Evolutionary conservation across 92 coral and sea anemone genomes (phyloP).

Genomic region (Porites cylindrica): DNA sequence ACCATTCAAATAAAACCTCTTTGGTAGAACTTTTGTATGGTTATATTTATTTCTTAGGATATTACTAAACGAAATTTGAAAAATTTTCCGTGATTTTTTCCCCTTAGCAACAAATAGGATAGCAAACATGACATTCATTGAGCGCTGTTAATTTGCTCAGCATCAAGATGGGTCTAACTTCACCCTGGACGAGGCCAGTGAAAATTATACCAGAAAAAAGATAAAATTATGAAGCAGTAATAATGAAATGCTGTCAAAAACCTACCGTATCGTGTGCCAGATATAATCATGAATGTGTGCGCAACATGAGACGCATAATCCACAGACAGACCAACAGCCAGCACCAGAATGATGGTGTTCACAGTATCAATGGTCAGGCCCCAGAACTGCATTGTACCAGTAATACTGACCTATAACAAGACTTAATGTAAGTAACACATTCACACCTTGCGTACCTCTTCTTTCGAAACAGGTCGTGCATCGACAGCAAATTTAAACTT

Average conservation of each 20-base stretch:
- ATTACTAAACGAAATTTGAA: too few species aligned
- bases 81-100: too few species aligned
- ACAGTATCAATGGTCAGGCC: conserved; percentile 93
- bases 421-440: not conserved
- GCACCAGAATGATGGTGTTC: conserved; percentile 79
- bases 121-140: too few species aligned
- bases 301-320: conserved; percentile 98
- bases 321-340: conserved; percentile 96
- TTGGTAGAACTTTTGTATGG: too few species aligned
- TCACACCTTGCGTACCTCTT: not conserved
- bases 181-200: not conserved
- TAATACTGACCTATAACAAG: conserved; percentile 72
- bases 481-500: too few species aligned
- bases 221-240: too few species aligned
- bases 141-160: too few species aligned
- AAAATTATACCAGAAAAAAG: not conserved
- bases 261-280: conserved; percentile 78
- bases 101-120: too few species aligned
- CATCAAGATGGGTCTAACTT: too few species aligned
- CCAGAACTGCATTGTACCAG: conserved; percentile 97
- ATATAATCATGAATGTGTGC: conserved; percentile 80
- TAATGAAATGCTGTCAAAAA: not conserved
- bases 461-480: not conserved
- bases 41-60: too few species aligned
- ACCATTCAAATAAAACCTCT: too few species aligned